Conservation (phyloP, 2,888 invertebrate species). For the Mongoloraphidia duomilia region DNA sequence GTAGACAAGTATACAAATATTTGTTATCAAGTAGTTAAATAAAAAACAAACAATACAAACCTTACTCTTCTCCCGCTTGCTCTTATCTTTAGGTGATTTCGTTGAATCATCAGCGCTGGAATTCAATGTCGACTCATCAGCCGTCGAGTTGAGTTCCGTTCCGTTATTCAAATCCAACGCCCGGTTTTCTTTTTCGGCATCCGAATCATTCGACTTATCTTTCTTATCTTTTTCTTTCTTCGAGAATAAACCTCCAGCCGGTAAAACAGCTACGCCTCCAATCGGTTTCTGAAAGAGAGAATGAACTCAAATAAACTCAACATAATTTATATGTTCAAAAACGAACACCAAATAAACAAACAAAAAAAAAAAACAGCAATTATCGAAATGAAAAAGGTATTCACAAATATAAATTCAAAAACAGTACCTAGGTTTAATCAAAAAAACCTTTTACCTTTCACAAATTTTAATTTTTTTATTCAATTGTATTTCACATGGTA, state of each 20-base stretch:
- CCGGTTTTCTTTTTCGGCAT: conserved; percentile 24
- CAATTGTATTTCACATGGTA: too few species aligned
- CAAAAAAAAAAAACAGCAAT: not conserved
- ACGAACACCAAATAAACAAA: conserved; percentile 5
- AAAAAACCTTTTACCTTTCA: too few species aligned
- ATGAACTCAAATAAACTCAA: not conserved
- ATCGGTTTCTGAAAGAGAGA: conserved; percentile 56
- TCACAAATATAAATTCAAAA: too few species aligned
- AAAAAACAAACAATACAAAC: conserved; percentile 22
- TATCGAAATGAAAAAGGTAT: conserved; percentile 4
- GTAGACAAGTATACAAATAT: conserved; percentile 1
- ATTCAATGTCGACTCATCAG: conserved; percentile 23
- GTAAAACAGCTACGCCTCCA: conserved; percentile 73
- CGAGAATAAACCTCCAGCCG: conserved; percentile 44
- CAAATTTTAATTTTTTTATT: too few species aligned
- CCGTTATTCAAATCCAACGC: conserved; percentile 28
- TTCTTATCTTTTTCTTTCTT: conserved; percentile 41
- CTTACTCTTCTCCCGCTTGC: conserved; percentile 35
- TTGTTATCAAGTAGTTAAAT: not conserved
- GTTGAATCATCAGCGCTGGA: conserved; percentile 23
- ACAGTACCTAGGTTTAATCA: too few species aligned
- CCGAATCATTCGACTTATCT: conserved; percentile 32
- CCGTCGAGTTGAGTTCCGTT: conserved; percentile 21
- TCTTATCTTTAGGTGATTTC: conserved; percentile 27
- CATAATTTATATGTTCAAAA: not conserved